phyloP scores from a whole-genome alignment of 2,888 invertebrate species.

The Orthosia incerta region DNA sequence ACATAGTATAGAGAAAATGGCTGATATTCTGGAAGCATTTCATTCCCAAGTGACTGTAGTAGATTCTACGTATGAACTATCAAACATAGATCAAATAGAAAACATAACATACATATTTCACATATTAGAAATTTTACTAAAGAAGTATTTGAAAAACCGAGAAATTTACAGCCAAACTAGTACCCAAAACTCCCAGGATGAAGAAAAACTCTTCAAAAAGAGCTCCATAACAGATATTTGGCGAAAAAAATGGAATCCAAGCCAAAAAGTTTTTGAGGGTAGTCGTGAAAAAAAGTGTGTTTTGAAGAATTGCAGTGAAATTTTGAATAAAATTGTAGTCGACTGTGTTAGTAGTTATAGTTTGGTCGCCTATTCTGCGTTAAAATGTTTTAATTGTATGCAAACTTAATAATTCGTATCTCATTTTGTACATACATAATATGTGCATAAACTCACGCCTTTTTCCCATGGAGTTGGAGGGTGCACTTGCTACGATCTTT shows the following conservation, averaged over 20 bases:
- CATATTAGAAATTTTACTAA: constrained; percentile 77
- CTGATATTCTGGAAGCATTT: constrained; percentile 70
- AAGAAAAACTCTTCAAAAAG: constrained; percentile 71
- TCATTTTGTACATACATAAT: not conserved
- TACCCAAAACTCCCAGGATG: constrained; percentile 71
- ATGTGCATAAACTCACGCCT: too few relatives aligned
- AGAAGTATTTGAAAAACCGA: constrained; percentile 69
- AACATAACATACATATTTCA: constrained; percentile 81
- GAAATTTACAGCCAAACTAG: constrained; percentile 60
- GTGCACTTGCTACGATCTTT: too few relatives aligned
- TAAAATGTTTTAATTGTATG: constrained; percentile 85
- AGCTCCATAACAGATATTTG: constrained; percentile 82
- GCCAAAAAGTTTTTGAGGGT: constrained; percentile 67
- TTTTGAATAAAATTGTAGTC: constrained; percentile 82
- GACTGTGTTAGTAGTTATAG: constrained; percentile 81
- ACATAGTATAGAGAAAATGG: constrained; percentile 80
- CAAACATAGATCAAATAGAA: constrained; percentile 73
- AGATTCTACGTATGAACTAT: constrained; percentile 73
- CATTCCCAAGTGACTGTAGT: constrained; percentile 65
- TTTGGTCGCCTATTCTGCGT: constrained; percentile 80
- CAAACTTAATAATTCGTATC: constrained; percentile 69
- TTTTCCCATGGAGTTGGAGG: too few relatives aligned
- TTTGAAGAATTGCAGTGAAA: constrained; percentile 73
- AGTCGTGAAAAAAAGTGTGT: constrained; percentile 72
- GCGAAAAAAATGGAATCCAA: constrained; percentile 83